Percentiles rank a stretch among this genome's conserved stretches.
These are phyloP conservation scores for Caenorhabditis remanei DNA, from an alignment of 1,140 invertebrate genomes.

Conservation along the genomic window DNA sequence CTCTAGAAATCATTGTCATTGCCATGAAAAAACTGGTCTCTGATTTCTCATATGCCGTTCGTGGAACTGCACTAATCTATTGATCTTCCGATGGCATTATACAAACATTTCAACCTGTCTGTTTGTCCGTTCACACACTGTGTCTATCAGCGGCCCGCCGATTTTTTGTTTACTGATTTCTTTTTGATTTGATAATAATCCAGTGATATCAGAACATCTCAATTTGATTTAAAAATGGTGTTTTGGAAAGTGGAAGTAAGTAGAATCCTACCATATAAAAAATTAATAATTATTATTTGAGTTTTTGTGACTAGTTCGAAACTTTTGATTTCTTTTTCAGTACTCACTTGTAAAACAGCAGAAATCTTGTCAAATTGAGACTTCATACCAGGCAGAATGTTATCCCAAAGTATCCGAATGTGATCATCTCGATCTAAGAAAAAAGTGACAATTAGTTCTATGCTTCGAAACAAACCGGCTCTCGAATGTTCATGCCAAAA, in stretches of 20 bases:
- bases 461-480: conserved; percentile 67
- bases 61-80: not conserved
- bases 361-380: conserved; percentile 77
- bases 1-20: not conserved
- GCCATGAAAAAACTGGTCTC: not conserved
- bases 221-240: too few relatives aligned
- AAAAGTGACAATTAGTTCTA: not conserved
- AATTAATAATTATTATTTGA: too few relatives aligned
- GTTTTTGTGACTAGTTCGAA: too few relatives aligned
- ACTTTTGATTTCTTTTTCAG: not conserved
- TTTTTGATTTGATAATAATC: not conserved
- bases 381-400: conserved; percentile 78
- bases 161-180: not conserved
- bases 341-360: conserved; percentile 70
- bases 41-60: not conserved
- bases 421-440: conserved; percentile 75
- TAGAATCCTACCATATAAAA: too few relatives aligned
- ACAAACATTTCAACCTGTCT: not conserved
- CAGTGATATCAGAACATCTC: not conserved
- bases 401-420: conserved; percentile 77
- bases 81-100: not conserved
- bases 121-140: not conserved
- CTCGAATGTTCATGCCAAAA: conserved; percentile 77
- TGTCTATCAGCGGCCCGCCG: not conserved
- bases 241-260: too few relatives aligned